Conservation (phyloP, 2,888 invertebrate species). For the Ophioninae sp. region DNA sequence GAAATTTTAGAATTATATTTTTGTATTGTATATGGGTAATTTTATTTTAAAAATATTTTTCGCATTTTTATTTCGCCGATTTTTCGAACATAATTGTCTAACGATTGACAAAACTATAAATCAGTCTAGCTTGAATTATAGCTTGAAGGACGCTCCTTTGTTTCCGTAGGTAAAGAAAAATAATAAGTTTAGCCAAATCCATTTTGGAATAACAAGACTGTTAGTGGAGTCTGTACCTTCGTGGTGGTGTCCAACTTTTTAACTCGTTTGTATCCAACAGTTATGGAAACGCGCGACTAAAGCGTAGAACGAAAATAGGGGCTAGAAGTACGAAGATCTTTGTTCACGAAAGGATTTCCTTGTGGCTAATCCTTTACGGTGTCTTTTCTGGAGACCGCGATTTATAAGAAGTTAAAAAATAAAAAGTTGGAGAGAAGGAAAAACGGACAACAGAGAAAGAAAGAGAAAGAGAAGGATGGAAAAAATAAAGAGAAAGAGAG, state of each 20-base stretch:
- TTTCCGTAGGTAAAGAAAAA: background rate
- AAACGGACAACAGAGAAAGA: background rate
- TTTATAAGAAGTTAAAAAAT: background rate
- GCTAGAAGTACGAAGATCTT: constrained; percentile 8
- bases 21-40: too few species aligned
- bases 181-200: background rate
- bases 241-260: background rate
- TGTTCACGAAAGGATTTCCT: background rate
- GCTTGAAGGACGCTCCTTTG: background rate
- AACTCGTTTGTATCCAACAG: background rate
- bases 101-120: background rate
- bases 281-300: constrained; percentile 23
- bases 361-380: background rate
- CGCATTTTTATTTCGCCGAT: background rate
- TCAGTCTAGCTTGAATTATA: background rate
- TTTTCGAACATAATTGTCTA: background rate
- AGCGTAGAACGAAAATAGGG: background rate
- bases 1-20: too few species aligned
- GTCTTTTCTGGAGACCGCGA: constrained; percentile 8
- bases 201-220: background rate
- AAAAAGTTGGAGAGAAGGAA: background rate
- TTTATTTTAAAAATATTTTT: too few species aligned
- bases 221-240: background rate
- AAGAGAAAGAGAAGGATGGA: background rate
- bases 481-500: background rate